Evolutionary conservation across 2,888 invertebrate genomes (phyloP).

Genomic region (Eupeodes latifasciatus): DNA sequence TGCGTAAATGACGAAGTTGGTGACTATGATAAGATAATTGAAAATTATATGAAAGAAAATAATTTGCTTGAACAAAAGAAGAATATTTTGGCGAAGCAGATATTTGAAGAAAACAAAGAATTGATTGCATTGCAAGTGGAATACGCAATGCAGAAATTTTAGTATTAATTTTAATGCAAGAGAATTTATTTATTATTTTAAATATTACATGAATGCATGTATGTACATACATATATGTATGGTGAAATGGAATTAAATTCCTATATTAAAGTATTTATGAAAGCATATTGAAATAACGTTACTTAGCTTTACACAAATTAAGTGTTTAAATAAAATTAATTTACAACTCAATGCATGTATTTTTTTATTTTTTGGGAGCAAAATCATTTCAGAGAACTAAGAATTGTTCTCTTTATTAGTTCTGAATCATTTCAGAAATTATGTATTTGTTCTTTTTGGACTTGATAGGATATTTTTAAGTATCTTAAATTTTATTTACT

Average conservation of each 20-base stretch:
- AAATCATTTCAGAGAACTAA: too few relatives aligned
- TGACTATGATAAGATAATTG: conserved; percentile 85
- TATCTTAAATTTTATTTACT: too few relatives aligned
- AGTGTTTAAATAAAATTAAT: conserved; percentile 7
- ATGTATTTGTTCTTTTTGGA: too few relatives aligned
- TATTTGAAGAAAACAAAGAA: conserved; percentile 89
- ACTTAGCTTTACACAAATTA: conserved; percentile 6
- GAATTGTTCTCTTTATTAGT: too few relatives aligned
- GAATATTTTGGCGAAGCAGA: conserved; percentile 88
- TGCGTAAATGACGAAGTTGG: conserved; percentile 60
- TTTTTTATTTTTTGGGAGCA: too few relatives aligned
- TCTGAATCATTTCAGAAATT: too few relatives aligned
- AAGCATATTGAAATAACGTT: conserved; percentile 5
- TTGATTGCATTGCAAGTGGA: conserved; percentile 90
- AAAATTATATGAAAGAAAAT: conserved; percentile 87
- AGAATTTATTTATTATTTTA: neutral
- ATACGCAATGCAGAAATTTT: conserved; percentile 84
- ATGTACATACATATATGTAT: too few relatives aligned
- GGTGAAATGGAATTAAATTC: conserved; percentile 54
- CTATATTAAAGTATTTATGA: conserved; percentile 39
- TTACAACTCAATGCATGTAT: neutral
- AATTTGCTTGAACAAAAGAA: conserved; percentile 88
- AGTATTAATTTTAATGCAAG: neutral
- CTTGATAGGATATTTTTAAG: too few relatives aligned
- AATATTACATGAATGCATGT: neutral